Base-by-base conservation (phyloP, 1,140 invertebrate species). In the Melanaphis sacchari region DNA sequence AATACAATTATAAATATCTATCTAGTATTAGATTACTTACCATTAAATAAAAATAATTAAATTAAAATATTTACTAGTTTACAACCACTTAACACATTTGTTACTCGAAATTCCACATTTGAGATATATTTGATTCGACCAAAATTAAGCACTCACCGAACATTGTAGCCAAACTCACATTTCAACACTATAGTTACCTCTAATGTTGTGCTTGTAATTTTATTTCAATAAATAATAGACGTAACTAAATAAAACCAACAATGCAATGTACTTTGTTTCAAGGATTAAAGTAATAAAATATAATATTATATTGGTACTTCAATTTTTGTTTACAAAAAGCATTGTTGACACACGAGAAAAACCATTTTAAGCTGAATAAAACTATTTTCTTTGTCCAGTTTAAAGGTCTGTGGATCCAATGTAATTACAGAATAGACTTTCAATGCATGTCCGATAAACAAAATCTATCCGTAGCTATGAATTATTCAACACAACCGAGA, bases 361-460 rank as follows among this genome's bases (percentile, higher is more conserved):
- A 41, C 89, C 52, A 66, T 88, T 49, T 2, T n/a, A 41, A 26
- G 8, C 54, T 2, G 40, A 91, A 91, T n/a, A 76, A 91, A 91
- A 76, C 89, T 66, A 40, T 90, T 76, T 66, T 31, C 41, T 38
- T n/a, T 22, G 52, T 76, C 59, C 59, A 9, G 24, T 66, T n/a
- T 66, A 66, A 76, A 91, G 59, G 90, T 76, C 59, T 43, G 31
- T 36, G 26, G 52, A 59, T 43, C 40, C 90, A 91, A 91, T 91
- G 90, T 91, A 91, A 91, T 91, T 91, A 91, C 90, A 26, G 59
- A 91, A 91, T 91, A 91, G 54, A 91, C 40, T 91, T 91, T 66
- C 90, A 59, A 91, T 91, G 66, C 59, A 24, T 76, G 40, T 91
- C 54, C 54, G 38, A 66, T 91, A 91, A 66, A 91, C 90, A 91